A percentile compares a stretch with the other conserved stretches of the same genome.
phyloP scores from a whole-genome alignment of 2,797 vertebrate genomes.

The Scolopax rusticola region DNA sequence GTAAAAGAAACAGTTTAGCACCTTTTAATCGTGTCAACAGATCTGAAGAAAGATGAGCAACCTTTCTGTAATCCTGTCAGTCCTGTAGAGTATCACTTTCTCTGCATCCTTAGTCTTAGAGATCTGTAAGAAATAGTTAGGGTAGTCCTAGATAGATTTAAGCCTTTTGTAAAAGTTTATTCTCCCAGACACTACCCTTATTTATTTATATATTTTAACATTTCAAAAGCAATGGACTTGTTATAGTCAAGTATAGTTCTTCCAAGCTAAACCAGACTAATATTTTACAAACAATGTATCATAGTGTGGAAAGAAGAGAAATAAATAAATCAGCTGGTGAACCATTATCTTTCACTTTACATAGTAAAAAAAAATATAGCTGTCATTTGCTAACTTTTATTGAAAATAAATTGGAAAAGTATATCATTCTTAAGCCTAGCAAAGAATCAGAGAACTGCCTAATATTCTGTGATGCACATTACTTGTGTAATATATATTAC shows the following conservation, averaged over 20 bases:
- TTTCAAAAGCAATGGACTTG: conserved; percentile 40
- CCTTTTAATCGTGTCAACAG: neutral
- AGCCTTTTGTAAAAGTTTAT: neutral
- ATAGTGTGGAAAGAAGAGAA: conserved; percentile 61
- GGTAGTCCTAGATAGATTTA: neutral
- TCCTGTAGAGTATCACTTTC: neutral
- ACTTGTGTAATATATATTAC: conserved; percentile 62
- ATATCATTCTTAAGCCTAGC: conserved; percentile 67
- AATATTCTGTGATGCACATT: conserved; percentile 33
- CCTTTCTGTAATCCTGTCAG: neutral
- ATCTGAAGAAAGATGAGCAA: neutral
- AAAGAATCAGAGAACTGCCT: conserved; percentile 49
- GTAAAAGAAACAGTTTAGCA: neutral
- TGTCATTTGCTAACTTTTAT: conserved; percentile 71
- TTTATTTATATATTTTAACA: neutral
- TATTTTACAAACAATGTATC: conserved; percentile 66
- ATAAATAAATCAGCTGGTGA: conserved; percentile 74
- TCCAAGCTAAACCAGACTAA: conserved; percentile 54
- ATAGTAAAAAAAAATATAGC: conserved; percentile 75
- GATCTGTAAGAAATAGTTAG: neutral
- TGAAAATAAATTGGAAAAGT: conserved; percentile 77
- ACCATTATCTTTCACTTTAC: conserved; percentile 76
- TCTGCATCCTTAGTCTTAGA: neutral
- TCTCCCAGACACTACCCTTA: neutral
- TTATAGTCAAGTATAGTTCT: conserved; percentile 35